These are phyloP conservation scores for Nothura maculosa DNA, from an alignment of 2,797 vertebrate genomes.

Conservation along the genomic window DNA sequence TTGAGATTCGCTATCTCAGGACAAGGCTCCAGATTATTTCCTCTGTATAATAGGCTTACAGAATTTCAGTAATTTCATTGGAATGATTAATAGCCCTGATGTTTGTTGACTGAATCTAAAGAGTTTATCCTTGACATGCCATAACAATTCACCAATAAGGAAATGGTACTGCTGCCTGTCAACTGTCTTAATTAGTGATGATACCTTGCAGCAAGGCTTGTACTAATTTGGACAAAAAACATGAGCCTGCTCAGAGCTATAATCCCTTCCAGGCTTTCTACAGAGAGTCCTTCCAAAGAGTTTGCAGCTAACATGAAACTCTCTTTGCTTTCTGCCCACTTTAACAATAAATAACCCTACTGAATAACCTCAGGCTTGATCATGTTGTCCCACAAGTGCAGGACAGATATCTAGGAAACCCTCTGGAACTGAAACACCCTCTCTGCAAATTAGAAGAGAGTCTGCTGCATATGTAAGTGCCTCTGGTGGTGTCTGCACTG, in stretches of 20 bases:
- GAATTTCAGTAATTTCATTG: constrained; percentile 4
- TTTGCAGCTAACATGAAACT: not conserved
- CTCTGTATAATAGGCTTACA: constrained; percentile 21
- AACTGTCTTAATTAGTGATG: not conserved
- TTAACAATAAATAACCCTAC: not conserved
- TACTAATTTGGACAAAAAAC: not conserved
- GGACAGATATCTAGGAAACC: not conserved
- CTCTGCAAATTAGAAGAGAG: not conserved
- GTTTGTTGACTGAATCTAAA: not conserved
- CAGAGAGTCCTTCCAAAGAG: not conserved
- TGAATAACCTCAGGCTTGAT: not conserved
- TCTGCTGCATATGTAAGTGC: not conserved
- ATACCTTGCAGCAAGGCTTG: not conserved
- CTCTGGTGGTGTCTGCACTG: accelerated
- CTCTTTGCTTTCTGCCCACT: not conserved
- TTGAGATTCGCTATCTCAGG: not conserved
- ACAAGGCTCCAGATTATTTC: not conserved
- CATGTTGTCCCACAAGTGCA: accelerated
- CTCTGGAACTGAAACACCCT: not conserved
- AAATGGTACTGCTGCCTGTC: not conserved
- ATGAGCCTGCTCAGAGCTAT: not conserved
- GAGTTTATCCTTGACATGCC: not conserved
- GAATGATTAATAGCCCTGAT: not conserved
- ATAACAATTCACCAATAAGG: not conserved
- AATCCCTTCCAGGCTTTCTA: not conserved